Evolutionary conservation across 2,888 invertebrate species (phyloP), one percentile per base, ranked within the genome.

Genomic region (Crematogaster levior): DNA sequence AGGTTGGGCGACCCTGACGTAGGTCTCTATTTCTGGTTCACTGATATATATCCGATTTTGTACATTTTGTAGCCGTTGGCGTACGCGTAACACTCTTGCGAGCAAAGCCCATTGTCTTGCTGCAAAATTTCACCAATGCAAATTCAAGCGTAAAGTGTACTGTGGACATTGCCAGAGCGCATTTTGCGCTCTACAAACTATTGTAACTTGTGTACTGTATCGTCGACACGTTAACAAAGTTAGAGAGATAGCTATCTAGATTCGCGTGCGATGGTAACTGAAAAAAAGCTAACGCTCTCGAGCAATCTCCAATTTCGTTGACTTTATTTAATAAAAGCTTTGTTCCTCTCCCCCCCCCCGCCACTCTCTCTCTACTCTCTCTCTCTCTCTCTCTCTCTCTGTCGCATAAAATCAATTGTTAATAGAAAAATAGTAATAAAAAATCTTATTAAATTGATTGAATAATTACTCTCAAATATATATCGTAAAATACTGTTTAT

Each of bases 1-100:
- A 90, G 90, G 88, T 90, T 88, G 89, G 74, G 21, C 85, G 89
- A 90, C 86, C 87, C 86, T 90, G 88, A 87, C 68, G 81, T 83
- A 65, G 82, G 73, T 86, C 81, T 84, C 89, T 89, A 90, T 90
- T 90, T 90, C 85, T 85, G 85, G 89, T 85, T 80, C 74, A 46
- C 43, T 75, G 56, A 37, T 75, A 58, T 75, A 68, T 53, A 37
- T 65, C 43, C 15, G 43, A 80, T 61, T 80, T 34, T 75, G 63
- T 34, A 56, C 46, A 46, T n/a, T n/a, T n/a, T n/a, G n/a, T 75
- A 75, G 34, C 74, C 43, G 43, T 24, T 43, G 75, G 56, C 56
- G n/a, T 70, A 61, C 34, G 24, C 37, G 56, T 70, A 79, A 79
- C 43, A 24, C 24, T 70, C 12, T 56, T 56, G 18, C 40, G 30